Evolutionary conservation across 2,113 vertebrate genomes (phyloP).

Genomic region (Cyprichromis sp.): DNA sequence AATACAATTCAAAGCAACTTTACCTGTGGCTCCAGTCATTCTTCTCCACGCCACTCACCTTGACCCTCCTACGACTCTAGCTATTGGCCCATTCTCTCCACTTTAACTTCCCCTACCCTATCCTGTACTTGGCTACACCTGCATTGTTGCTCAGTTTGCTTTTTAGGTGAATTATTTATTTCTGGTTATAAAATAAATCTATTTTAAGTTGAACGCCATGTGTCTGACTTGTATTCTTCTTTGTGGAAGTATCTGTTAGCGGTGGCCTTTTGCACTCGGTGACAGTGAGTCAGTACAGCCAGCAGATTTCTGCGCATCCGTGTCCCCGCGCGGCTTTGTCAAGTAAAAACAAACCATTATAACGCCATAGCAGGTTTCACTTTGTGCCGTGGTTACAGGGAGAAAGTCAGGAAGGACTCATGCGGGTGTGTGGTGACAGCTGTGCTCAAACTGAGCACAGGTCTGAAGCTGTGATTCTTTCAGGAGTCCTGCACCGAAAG

Average conservation of each 20-base stretch:
- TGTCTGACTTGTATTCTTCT: neutral
- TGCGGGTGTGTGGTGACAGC: neutral
- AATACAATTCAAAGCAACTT: too few relatives aligned
- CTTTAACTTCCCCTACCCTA: too few relatives aligned
- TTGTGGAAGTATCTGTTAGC: neutral
- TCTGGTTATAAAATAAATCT: neutral
- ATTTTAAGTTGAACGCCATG: neutral
- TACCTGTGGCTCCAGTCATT: too few relatives aligned
- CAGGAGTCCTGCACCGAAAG: neutral
- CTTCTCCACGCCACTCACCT: too few relatives aligned
- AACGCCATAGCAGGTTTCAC: neutral
- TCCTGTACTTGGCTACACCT: neutral
- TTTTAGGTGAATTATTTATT: neutral
- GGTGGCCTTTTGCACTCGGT: accelerated
- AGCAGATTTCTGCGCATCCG: neutral
- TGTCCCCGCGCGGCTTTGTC: neutral
- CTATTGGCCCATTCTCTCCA: too few relatives aligned
- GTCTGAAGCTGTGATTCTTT: neutral
- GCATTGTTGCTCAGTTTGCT: neutral
- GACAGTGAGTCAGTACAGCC: neutral
- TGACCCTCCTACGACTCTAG: too few relatives aligned
- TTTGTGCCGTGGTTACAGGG: neutral
- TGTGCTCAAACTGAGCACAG: neutral
- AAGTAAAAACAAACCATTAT: neutral
- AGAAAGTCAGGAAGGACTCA: neutral